Base-by-base conservation (phyloP, 2,113 vertebrate genomes). In the Ciconia boyciana region DNA sequence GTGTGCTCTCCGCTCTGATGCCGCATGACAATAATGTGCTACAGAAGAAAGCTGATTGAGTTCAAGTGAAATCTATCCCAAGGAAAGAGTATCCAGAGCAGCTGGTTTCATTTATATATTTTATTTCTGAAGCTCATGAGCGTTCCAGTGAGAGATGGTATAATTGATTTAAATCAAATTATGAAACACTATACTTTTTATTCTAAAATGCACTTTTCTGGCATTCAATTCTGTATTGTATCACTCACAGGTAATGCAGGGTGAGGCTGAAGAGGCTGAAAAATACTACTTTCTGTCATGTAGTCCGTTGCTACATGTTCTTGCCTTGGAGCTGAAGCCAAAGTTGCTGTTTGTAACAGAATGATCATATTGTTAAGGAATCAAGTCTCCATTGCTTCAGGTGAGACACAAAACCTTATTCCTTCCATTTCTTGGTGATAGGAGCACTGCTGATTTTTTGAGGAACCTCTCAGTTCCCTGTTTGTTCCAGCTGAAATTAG, bases 131-230 rank as follows among this genome's bases (percentile, higher is more conserved):
- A 97, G 98, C 98, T 99, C 98, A 97, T 98, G 97, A 89, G 96
- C 97, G 96, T 98, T 98, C 97, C 98, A 97, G 96, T 93, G 97
- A 98, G 97, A 98, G 97, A 97, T 97, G 97, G 97, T 97, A 98
- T 98, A 99, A 98, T 98, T 98, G 98, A 98, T 98, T 98, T 99
- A 99, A 98, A 98, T 98, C 97, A 97, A 98, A 98, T 98, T 98
- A 98, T 98, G 97, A 98, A 98, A 98, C 58, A 77, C 96, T 98
- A 98, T 98, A 98, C 97, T 96, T 96, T 97, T 97, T 97, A 97
- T 98, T 98, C 93, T 96, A 97, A 97, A 97, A 97, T 94, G 94
- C 89, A 76, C 95, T 98, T 97, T 98, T 97, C 96, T 98, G 97
- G 97, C 96, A 97, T 93, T 96, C 89, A 83, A 43, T 97, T 97